Conservation (phyloP, 2,113 vertebrate genomes). For the Crotalus helleri region DNA sequence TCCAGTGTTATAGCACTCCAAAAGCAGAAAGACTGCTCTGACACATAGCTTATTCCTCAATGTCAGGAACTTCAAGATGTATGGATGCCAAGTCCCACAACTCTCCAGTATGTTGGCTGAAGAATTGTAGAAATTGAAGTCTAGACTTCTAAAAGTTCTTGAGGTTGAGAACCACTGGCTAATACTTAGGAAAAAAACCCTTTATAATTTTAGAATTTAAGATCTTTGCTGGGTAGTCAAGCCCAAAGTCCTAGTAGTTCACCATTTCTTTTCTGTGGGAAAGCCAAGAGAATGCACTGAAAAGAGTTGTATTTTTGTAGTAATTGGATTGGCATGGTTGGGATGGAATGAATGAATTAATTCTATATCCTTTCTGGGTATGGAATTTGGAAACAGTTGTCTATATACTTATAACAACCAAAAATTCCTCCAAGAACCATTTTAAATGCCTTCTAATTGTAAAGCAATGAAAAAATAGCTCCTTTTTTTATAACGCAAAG, state of each 20-base stretch:
- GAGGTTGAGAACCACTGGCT: background rate
- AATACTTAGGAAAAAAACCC: background rate
- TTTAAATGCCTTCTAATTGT: background rate
- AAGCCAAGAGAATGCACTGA: background rate
- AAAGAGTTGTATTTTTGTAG: background rate
- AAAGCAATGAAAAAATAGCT: constrained; percentile 1
- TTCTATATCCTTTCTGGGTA: background rate
- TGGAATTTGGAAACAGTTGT: background rate
- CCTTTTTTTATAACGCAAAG: constrained; percentile 13
- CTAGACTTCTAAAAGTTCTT: background rate
- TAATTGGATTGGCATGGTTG: background rate
- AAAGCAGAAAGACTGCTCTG: background rate
- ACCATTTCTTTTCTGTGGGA: background rate
- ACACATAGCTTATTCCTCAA: background rate
- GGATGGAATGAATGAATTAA: background rate
- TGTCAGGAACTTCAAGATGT: background rate
- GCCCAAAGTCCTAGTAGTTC: background rate
- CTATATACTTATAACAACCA: background rate
- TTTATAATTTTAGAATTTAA: background rate
- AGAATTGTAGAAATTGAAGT: background rate
- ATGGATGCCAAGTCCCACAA: background rate
- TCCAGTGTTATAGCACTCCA: background rate
- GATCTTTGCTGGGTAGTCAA: background rate
- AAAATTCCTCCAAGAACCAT: background rate
- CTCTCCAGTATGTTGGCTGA: background rate